These are phyloP conservation scores for fruit fly (Drosophila melanogaster) DNA, from an alignment of 1,140 invertebrate genomes.

Conservation along the genomic window Release_6_plus_ISO1_MT NC_004354.4:15595501-15596000, in stretches of 20 bases:
- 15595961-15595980: too few relatives aligned
- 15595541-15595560: neutral
- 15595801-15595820: neutral
- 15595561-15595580: conserved; percentile 29
- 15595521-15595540: conserved; percentile 54
- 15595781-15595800: conserved; percentile 14
- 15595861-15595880: neutral
- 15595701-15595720: conserved; percentile 31
- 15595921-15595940: too few relatives aligned
- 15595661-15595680: neutral
- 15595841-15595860: neutral
- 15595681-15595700: conserved; percentile 79
- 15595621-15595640: conserved; percentile 40
- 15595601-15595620: conserved; percentile 68
- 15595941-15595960: too few relatives aligned
- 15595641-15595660: conserved; percentile 18
- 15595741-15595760: neutral
- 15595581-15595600: conserved; percentile 71
- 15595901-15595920: too few relatives aligned
- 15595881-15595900: neutral
- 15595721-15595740: conserved; percentile 5
- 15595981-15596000: too few relatives aligned
- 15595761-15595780: conserved; percentile 13
- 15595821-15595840: neutral
- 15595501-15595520: conserved; percentile 72